These are phyloP conservation scores for Lutjanus argentimaculatus DNA, from an alignment of 2,797 vertebrate genomes.

Conservation along the genomic window DNA sequence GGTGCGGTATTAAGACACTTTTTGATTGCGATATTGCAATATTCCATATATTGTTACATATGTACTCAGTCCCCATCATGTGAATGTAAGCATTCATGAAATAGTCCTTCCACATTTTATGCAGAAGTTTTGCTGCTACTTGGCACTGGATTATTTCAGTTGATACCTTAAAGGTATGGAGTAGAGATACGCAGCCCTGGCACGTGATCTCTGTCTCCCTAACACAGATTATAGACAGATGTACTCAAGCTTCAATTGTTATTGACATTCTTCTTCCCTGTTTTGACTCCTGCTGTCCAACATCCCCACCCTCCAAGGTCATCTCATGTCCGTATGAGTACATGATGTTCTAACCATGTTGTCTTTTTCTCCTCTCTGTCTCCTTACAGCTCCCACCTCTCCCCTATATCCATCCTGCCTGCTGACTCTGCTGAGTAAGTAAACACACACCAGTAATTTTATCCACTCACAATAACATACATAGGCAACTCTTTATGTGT, in stretches of 20 bases:
- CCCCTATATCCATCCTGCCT: constrained; percentile 92
- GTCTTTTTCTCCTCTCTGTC: constrained; percentile 55
- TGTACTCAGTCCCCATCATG: too few relatives aligned
- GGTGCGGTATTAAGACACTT: too few relatives aligned
- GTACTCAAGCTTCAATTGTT: neutral
- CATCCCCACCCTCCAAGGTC: constrained; percentile 47
- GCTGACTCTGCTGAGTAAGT: constrained; percentile 96
- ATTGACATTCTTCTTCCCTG: constrained; percentile 23
- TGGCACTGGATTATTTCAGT: too few relatives aligned
- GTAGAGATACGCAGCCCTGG: too few relatives aligned
- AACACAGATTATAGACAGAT: neutral
- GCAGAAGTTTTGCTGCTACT: too few relatives aligned
- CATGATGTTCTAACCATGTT: constrained; percentile 70
- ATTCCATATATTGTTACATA: too few relatives aligned
- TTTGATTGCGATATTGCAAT: too few relatives aligned
- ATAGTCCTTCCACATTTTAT: too few relatives aligned
- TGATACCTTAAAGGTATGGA: too few relatives aligned
- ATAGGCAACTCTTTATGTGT: neutral
- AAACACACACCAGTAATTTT: constrained; percentile 5
- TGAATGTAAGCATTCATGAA: too few relatives aligned
- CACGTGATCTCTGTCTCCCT: neutral
- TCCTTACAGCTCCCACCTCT: constrained; percentile 88
- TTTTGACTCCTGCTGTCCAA: constrained; percentile 35
- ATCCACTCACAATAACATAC: constrained; percentile 1
- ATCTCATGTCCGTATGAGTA: constrained; percentile 33